Percentiles rank a stretch among this genome's conserved stretches.
These are phyloP conservation scores for Anagyrus pseudococci DNA, from an alignment of 2,888 invertebrate genomes.

Conservation along the genomic window DNA sequence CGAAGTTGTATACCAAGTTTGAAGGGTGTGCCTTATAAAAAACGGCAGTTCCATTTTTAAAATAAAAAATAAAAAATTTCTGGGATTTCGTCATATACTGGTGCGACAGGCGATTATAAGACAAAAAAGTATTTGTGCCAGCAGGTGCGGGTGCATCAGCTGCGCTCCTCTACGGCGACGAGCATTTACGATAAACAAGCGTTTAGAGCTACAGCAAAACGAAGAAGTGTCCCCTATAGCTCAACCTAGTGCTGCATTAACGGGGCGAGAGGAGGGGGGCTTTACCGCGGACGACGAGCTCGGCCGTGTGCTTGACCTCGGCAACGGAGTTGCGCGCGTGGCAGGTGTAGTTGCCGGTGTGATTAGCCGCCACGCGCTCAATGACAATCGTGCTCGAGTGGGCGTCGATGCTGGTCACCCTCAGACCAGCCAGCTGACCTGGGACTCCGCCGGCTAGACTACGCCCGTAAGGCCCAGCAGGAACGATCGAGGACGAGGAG, in stretches of 20 bases:
- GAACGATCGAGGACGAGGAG: slow-evolving; percentile 35
- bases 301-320: slow-evolving; percentile 61
- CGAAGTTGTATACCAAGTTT: too few relatives aligned
- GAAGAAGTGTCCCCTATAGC: not conserved
- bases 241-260: too few relatives aligned
- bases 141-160: too few relatives aligned
- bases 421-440: slow-evolving; percentile 47
- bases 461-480: slow-evolving; percentile 44
- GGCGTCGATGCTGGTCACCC: slow-evolving; percentile 69
- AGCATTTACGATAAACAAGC: too few relatives aligned
- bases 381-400: slow-evolving; percentile 87
- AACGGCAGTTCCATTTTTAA: too few relatives aligned
- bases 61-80: too few relatives aligned
- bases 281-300: slow-evolving; percentile 63
- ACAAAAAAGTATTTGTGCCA: too few relatives aligned
- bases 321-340: slow-evolving; percentile 87
- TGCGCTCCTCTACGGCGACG: too few relatives aligned
- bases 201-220: too few relatives aligned
- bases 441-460: slow-evolving; percentile 40
- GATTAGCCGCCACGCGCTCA: slow-evolving; percentile 82
- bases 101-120: too few relatives aligned
- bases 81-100: too few relatives aligned
- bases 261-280: not conserved
- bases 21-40: too few relatives aligned
- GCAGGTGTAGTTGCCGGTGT: slow-evolving; percentile 92